phyloP scores from a whole-genome alignment of 2,797 vertebrate species.

The Halcyon chelicuti region DNA sequence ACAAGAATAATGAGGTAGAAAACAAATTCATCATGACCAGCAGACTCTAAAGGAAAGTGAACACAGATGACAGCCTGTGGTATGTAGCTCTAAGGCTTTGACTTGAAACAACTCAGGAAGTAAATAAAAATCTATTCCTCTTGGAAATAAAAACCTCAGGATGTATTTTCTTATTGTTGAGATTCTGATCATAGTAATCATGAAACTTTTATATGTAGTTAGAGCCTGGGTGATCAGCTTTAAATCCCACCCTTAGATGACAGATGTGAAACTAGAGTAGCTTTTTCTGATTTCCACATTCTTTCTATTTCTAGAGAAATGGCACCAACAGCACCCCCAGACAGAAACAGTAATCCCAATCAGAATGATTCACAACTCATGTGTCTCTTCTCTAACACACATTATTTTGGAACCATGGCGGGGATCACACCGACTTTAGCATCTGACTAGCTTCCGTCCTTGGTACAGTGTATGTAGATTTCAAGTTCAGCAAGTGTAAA shows the following conservation, averaged over 20 bases:
- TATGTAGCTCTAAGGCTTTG: background rate
- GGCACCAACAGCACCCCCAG: rapidly evolving
- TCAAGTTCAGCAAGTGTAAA: background rate
- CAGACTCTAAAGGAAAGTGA: background rate
- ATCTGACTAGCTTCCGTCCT: background rate
- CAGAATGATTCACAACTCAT: background rate
- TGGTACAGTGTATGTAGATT: background rate
- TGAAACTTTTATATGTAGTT: background rate
- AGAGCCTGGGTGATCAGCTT: background rate
- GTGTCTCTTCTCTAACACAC: background rate
- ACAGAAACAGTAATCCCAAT: background rate
- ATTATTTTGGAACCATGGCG: background rate
- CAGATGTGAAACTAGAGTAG: background rate
- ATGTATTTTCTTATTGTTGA: background rate
- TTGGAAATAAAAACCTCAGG: background rate
- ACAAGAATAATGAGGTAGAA: background rate
- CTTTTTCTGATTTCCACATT: background rate
- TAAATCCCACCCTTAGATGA: background rate
- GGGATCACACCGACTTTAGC: background rate
- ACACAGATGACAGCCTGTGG: background rate
- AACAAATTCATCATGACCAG: background rate
- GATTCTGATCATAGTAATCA: background rate
- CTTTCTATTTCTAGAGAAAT: background rate
- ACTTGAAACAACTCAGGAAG: background rate
- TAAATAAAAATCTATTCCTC: background rate